These are phyloP conservation scores for Drosophila mettleri DNA, from an alignment of 2,888 invertebrate species.

Conservation along the genomic window DNA sequence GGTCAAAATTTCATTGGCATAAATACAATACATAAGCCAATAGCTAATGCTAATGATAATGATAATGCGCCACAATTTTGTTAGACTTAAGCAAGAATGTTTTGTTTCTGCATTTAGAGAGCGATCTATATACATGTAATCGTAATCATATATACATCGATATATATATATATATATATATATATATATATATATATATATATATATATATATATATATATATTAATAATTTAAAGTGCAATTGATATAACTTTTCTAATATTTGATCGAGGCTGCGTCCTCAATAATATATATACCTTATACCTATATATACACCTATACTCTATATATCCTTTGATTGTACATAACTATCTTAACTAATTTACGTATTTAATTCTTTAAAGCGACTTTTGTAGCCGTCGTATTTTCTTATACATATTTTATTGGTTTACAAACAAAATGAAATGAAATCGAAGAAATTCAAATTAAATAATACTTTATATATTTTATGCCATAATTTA, in stretches of 20 bases:
- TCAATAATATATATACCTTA: slow-evolving; percentile 29
- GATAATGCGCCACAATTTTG: slow-evolving; percentile 71
- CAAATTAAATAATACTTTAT: slow-evolving; percentile 54
- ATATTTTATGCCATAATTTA: slow-evolving; percentile 75
- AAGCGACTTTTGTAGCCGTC: slow-evolving; percentile 30
- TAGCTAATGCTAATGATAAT: not conserved
- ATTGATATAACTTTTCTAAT: slow-evolving; percentile 47
- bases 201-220: slow-evolving; percentile 34
- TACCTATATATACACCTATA: slow-evolving; percentile 25
- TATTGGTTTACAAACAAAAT: slow-evolving; percentile 40
- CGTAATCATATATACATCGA: slow-evolving; percentile 40
- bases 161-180: slow-evolving; percentile 30
- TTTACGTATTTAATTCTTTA: slow-evolving; percentile 69
- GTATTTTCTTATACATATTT: slow-evolving; percentile 66
- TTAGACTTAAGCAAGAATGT: slow-evolving; percentile 55
- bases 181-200: slow-evolving; percentile 44
- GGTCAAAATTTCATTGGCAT: slow-evolving; percentile 86
- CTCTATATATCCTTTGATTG: slow-evolving; percentile 50
- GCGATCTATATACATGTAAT: slow-evolving; percentile 52
- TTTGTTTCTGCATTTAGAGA: slow-evolving; percentile 74
- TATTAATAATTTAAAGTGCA: slow-evolving; percentile 65
- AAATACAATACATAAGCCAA: slow-evolving; percentile 34
- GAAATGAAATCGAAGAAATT: slow-evolving; percentile 15
- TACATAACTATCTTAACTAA: slow-evolving; percentile 73
- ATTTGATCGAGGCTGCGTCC: slow-evolving; percentile 34